Evolutionary conservation across 2,113 vertebrate species (phyloP), one percentile per base, ranked within the genome.

Genomic region (Aix galericulata): DNA sequence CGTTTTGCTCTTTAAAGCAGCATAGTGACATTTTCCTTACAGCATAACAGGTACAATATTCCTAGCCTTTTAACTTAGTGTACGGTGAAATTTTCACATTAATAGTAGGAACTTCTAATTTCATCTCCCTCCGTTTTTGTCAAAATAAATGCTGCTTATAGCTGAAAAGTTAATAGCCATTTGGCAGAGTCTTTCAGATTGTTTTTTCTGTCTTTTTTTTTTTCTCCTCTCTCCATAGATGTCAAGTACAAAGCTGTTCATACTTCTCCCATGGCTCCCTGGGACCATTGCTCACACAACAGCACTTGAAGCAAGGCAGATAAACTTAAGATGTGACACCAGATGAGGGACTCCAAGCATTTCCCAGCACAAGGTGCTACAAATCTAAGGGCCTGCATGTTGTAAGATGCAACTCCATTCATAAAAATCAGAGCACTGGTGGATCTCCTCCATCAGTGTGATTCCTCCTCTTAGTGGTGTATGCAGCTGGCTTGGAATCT

Each of bases 331-430:
- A 63, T 46, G 6, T 14, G n/a, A 93, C 64, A 73, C 62, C 3
- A 22, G 77, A 52, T 1, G 0, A 15, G 11, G 15, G 21, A 77
- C 71, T 52, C 21, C 32, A 56, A 67, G 22, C 11, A 17, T 29
- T 81, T 77, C 22, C 31, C 21, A 58, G 46, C 1, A 1, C 13
- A 38, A 20, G 31, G 22, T 3, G 0, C 44, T 60, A 32, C 34
- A 80, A 31, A 52, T 67, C 50, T 20, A 72, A 23, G n/a, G 17
- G 6, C 26, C 53, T 68, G 11, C 9, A 13, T 10, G 11, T 58
- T 76, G 32, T 20, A 9, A 62, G 23, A 52, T 36, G 63, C 0
- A 0, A 26, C 5, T 3, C 4, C 0, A 0, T 81, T 73, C 26
- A 31, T 18, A 38, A n/a, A 40, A 71, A 12, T 29, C 27, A 68